Base-by-base conservation (phyloP, 2,888 invertebrate species). In the Deilephila elpenor region DNA sequence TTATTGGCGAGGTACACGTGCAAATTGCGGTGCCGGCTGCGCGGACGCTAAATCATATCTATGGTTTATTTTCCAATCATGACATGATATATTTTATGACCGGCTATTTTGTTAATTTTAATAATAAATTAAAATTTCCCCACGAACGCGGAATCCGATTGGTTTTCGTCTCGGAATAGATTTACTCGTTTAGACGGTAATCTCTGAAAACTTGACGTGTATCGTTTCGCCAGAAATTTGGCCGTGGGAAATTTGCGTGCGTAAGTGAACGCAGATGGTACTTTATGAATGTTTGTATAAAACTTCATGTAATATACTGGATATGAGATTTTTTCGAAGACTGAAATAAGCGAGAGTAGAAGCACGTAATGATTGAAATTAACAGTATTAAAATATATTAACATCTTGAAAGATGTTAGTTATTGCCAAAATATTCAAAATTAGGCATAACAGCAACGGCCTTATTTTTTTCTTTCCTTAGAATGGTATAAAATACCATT, bases 51-150 rank as follows among this genome's bases (percentile, higher is more conserved):
- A 88, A 85, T 88, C 89, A 88, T 80, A 79, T 77, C 82, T 78
- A 82, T 81, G 82, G 84, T 84, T 87, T 87, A 87, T 86, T 88
- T 87, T 79, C 80, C 79, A 75, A 73, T 64, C 75, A 71, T 75
- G 75, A 80, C 83, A 78, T 77, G 78, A 80, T 83, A 79, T 81
- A 84, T 83, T 86, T 81, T 81, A 85, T 86, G 80, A 82, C 80
- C 79, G 79, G 77, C 79, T 84, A 78, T 83, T 84, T 82, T 81
- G 76, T 76, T 76, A 79, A 82, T 81, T 79, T 59, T 76, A 72
- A 77, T 77, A 70, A 44, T 73, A 75, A 34, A 75, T 74, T 70
- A 74, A 74, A 61, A 44, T 59, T 44, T 32, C 70, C 53, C 44
- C 61, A 70, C 62, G 37, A 75, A 72, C 77, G 37, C 25, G 72